A percentile compares a stretch with the other conserved stretches of the same genome.
phyloP scores from a whole-genome alignment of 2,113 vertebrate genomes.

The Megaceryle torquata region DNA sequence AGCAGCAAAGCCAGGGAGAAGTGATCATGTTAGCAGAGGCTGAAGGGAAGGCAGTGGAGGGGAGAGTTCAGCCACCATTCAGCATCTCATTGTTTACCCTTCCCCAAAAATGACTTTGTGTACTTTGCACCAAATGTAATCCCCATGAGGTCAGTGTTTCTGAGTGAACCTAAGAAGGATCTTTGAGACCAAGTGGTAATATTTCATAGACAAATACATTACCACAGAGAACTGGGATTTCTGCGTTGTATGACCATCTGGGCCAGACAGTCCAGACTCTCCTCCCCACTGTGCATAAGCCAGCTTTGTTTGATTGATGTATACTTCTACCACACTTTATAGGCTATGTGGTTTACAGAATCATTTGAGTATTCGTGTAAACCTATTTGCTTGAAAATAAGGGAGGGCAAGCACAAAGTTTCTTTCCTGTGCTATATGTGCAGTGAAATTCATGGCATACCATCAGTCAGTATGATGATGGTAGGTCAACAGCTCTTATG shows the following conservation, averaged over 20 bases:
- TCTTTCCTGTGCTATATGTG: background rate
- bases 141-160: background rate
- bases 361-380: background rate
- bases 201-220: background rate
- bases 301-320: background rate
- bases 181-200: background rate
- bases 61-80: background rate
- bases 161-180: background rate
- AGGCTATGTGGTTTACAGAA: background rate
- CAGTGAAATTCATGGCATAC: background rate
- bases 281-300: background rate
- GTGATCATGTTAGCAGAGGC: background rate
- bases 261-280: background rate
- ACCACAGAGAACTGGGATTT: background rate
- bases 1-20: background rate
- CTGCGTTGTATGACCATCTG: background rate
- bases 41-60: background rate
- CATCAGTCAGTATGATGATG: background rate
- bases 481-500: background rate
- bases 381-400: background rate
- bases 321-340: background rate
- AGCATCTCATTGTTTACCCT: background rate
- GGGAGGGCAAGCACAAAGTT: background rate
- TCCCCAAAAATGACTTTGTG: background rate
- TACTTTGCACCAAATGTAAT: accelerated